Conservation (phyloP, 2,888 invertebrate species). For the Crioceris asparagi region DNA sequence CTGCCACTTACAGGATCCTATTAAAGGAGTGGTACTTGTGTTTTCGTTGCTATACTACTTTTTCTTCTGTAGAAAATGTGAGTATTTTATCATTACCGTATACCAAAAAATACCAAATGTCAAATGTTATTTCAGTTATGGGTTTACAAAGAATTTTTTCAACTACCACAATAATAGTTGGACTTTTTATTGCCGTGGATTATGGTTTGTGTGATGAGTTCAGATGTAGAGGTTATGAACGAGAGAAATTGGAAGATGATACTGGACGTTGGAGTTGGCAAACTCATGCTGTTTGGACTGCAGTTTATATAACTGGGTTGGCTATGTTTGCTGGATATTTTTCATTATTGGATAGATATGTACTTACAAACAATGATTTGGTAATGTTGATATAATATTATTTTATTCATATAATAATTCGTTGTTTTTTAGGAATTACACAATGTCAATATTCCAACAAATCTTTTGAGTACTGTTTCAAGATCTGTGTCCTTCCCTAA, state of each 20-base stretch:
- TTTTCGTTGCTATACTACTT: conserved; percentile 49
- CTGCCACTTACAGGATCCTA: conserved; percentile 51
- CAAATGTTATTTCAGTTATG: conserved; percentile 42
- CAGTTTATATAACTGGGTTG: conserved; percentile 43
- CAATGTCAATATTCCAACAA: conserved; percentile 26
- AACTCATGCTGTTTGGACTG: conserved; percentile 45
- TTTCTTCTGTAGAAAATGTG: conserved; percentile 49
- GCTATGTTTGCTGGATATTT: conserved; percentile 44
- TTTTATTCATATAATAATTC: conserved; percentile 8
- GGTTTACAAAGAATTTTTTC: conserved; percentile 48
- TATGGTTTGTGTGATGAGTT: conserved; percentile 51
- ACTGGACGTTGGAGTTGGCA: conserved; percentile 41
- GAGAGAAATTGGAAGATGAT: conserved; percentile 34
- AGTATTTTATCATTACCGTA: conserved; percentile 23
- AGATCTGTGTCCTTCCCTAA: conserved; percentile 42
- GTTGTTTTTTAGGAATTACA: conserved; percentile 22
- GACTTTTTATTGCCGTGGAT: conserved; percentile 49
- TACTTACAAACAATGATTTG: conserved; percentile 25
- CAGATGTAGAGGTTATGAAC: conserved; percentile 45
- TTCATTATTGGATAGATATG: conserved; percentile 39
- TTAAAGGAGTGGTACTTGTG: conserved; percentile 46
- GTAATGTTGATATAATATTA: conserved; percentile 16
- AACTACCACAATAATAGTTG: conserved; percentile 48
- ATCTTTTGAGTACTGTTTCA: conserved; percentile 42
- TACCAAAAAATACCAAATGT: conserved; percentile 3